Conservation (phyloP, 1,140 invertebrate genomes). For the Heliconius hermathena region DNA sequence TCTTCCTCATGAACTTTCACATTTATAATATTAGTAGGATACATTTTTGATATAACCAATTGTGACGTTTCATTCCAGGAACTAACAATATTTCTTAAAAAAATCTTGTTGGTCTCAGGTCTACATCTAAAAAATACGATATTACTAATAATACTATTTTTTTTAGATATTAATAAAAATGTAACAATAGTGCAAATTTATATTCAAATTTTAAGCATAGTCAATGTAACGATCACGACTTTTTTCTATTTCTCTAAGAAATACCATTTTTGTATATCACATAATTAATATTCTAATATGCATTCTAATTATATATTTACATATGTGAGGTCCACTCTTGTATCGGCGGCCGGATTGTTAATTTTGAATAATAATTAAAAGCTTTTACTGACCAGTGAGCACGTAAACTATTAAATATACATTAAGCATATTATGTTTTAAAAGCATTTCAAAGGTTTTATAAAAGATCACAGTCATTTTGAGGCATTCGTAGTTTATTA, state of each 20-base stretch:
- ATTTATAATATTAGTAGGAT: too few relatives aligned
- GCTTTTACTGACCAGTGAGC: slow-evolving; percentile 19
- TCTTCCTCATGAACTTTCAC: too few relatives aligned
- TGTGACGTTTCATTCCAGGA: too few relatives aligned
- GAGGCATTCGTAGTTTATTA: neutral
- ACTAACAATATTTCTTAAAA: too few relatives aligned
- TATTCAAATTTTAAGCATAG: neutral
- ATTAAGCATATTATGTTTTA: slow-evolving; percentile 21
- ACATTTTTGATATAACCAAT: too few relatives aligned
- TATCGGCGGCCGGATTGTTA: slow-evolving; percentile 10
- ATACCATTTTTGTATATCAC: neutral
- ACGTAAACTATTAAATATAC: slow-evolving; percentile 35
- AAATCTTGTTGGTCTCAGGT: too few relatives aligned
- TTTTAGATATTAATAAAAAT: neutral
- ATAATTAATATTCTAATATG: neutral
- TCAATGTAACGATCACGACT: neutral
- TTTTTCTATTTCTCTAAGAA: neutral
- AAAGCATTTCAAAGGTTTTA: neutral
- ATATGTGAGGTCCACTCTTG: neutral
- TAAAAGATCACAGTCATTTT: neutral
- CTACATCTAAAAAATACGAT: too few relatives aligned
- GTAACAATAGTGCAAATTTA: neutral
- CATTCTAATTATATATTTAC: neutral
- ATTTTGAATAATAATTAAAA: slow-evolving; percentile 26
- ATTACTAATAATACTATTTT: too few relatives aligned